Conservation (phyloP, 1,140 invertebrate genomes). For the Heliconius melpomene region DNA sequence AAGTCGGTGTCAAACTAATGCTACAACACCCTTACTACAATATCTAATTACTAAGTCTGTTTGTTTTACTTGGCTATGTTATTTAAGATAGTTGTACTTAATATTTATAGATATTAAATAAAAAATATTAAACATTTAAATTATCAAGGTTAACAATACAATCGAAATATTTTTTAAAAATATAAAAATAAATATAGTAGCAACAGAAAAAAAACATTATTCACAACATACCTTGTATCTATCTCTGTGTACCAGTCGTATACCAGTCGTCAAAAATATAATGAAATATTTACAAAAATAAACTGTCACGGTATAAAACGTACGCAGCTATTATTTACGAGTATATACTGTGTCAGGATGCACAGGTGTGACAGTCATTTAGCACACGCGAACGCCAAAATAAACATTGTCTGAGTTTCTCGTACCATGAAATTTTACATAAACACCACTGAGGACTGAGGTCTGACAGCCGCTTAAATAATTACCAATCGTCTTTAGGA, state of each 20-base stretch:
- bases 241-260: not conserved
- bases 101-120: no score
- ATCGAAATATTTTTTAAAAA: not conserved
- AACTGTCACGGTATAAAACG: constrained; percentile 39
- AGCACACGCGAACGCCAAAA: constrained; percentile 41
- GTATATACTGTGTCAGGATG: constrained; percentile 36
- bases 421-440: constrained; percentile 35
- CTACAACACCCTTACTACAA: no score
- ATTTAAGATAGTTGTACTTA: no score
- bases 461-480: constrained; percentile 32
- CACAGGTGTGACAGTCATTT: constrained; percentile 48
- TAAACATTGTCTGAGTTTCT: constrained; percentile 40
- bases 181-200: not conserved
- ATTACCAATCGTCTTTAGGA: constrained; percentile 33
- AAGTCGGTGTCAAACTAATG: no score
- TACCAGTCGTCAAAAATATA: not conserved
- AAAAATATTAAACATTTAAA: no score
- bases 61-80: no score
- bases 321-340: constrained; percentile 33
- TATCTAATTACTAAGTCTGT: no score
- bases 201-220: not conserved
- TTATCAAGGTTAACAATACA: no score
- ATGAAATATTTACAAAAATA: constrained; percentile 29
- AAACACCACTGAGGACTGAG: not conserved
- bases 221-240: not conserved